Evolutionary conservation across 2,888 invertebrate genomes (phyloP).

Genomic region (Cerceris rybyensis): DNA sequence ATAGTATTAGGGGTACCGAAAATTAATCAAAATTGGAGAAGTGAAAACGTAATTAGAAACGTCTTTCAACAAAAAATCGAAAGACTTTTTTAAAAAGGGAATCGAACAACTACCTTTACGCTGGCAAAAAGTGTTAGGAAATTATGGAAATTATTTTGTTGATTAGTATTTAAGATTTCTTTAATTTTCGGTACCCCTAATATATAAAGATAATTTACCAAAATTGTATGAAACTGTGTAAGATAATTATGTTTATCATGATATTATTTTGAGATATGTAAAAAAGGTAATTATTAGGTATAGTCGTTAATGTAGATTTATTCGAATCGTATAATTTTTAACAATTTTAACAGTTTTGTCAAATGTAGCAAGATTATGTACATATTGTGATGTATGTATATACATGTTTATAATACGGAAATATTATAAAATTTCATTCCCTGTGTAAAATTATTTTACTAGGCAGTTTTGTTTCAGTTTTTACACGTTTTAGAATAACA

Average conservation of each 20-base stretch:
- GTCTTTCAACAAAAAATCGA: too few relatives aligned
- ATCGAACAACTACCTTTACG: too few relatives aligned
- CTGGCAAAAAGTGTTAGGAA: too few relatives aligned
- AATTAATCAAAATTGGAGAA: too few relatives aligned
- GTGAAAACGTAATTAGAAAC: too few relatives aligned
- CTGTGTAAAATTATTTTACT: conserved; percentile 24
- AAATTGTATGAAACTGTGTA: neutral
- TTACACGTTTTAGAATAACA: neutral
- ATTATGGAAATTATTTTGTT: too few relatives aligned
- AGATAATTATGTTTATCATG: neutral
- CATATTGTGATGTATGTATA: conserved; percentile 2
- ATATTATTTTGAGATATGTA: conserved; percentile 4
- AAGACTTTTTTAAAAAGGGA: too few relatives aligned
- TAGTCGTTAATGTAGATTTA: conserved; percentile 10
- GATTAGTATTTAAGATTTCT: too few relatives aligned
- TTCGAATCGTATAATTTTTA: conserved; percentile 13
- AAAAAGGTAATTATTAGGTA: neutral
- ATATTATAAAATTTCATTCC: conserved; percentile 18
- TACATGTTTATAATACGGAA: too few relatives aligned
- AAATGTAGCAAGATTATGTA: conserved; percentile 32
- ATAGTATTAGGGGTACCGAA: too few relatives aligned
- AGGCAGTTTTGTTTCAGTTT: conserved; percentile 8
- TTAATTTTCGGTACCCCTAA: too few relatives aligned
- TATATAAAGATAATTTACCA: too few relatives aligned
- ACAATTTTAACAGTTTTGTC: conserved; percentile 22